A percentile compares a stretch with the other conserved stretches of the same genome.
Conservation (phyloP, 2,888 invertebrate species). For the Micoletzkya japonica region DNA sequence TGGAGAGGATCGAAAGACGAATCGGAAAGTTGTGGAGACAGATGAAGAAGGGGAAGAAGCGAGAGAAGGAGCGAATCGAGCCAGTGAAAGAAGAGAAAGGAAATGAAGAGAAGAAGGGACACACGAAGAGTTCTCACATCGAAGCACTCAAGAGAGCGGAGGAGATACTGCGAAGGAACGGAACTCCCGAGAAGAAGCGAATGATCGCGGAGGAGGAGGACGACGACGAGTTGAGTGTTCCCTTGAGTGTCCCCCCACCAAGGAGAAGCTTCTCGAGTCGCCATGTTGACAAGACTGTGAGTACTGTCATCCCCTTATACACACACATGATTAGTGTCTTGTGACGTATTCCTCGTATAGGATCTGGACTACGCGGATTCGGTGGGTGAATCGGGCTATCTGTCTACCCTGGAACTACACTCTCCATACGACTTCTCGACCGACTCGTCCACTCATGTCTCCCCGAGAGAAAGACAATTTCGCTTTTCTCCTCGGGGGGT, state of each 20-base stretch:
- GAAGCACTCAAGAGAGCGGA: conserved; percentile 1
- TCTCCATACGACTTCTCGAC: conserved; percentile 24
- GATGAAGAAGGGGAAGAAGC: conserved; percentile 15
- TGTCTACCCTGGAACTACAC: conserved; percentile 22
- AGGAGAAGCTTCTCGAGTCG: conserved; percentile 11
- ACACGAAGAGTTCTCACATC: not conserved
- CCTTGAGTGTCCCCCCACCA: conserved; percentile 2
- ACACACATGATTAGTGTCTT: not conserved
- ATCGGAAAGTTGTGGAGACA: conserved; percentile 21
- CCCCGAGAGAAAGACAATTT: conserved; percentile 22
- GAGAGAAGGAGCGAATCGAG: conserved; percentile 2
- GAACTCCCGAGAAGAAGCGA: not conserved
- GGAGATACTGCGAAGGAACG: not conserved
- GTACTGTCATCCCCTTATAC: not conserved
- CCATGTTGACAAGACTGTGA: conserved; percentile 25
- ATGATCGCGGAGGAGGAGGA: conserved; percentile 25
- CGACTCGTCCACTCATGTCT: conserved; percentile 18
- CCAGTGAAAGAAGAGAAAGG: conserved; percentile 2
- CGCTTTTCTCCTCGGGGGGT: conserved; percentile 17
- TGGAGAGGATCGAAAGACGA: conserved; percentile 18
- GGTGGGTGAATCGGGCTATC: conserved; percentile 27
- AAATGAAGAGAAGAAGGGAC: not conserved
- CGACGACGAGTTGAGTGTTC: not conserved
- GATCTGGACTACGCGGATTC: conserved; percentile 8
- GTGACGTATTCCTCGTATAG: not conserved